Evolutionary conservation across 2,797 vertebrate genomes (phyloP), one percentile per base, ranked within the genome.

Genomic region (Poecilia gillii): DNA sequence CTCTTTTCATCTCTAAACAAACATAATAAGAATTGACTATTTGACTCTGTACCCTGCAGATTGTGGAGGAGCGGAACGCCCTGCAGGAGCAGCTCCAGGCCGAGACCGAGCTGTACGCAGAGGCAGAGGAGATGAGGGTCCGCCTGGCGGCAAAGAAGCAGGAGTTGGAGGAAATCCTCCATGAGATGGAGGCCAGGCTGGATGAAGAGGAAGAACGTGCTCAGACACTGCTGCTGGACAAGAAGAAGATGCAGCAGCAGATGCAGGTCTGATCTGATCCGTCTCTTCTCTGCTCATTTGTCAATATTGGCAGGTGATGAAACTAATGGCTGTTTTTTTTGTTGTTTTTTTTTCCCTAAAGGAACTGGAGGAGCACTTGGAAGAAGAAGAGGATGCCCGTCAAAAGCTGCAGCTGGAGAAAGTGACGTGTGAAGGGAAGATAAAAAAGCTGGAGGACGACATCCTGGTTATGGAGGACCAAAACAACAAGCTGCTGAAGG

Each of bases 371-470:
- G 98, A 98, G 55, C 98, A 98, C 93, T 93, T 99, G 74, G 97
- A 98, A 81, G 97, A 99, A 81, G 98, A 99, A 85, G 98, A 99
- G 81, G 97, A 97, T 3, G 97, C 97, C 0, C 96, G 97, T 80
- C 98, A 99, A 92, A 99, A 99, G 90, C 89, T 99, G 53, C 98
- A 99, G 75, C 96, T 99, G 31, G 98, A 99, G 90, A 99, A 98
- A 90, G 97, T 98, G 53, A 96, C 98, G 0, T 96, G 97, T 2
- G 98, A 99, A 43, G 97, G 97, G 73, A 99, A 98, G 90, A 96
- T 99, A 90, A 99, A 99, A 94, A 99, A 99, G 95, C 94, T 99
- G 90, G 98, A 99, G 77, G 98, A 99, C 4, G 97, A 99, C 79
- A 91, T 99, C 84, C 92, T 98, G 70, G 92, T 99, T 81, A 97